Evolutionary conservation across 2,113 vertebrate species (phyloP).

Genomic region (Prietella phreatophila): DNA sequence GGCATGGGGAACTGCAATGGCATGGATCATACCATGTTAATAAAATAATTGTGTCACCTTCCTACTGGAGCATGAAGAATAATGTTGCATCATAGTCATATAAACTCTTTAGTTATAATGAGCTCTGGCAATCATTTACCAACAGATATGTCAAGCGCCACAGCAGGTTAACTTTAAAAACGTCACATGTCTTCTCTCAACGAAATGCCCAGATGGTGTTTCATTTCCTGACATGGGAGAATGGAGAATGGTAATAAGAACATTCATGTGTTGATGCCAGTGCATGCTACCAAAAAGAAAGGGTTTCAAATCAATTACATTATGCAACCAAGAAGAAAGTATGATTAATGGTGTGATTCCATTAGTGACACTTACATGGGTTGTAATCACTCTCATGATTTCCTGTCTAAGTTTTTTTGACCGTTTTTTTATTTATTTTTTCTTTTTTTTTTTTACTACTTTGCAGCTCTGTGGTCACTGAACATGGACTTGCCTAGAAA

Average conservation of each 20-base stretch:
- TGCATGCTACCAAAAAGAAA: not conserved
- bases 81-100: not conserved
- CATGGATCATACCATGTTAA: constrained; percentile 24
- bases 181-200: not conserved
- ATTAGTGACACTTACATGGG: constrained; percentile 3
- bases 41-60: constrained; percentile 30
- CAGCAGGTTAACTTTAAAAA: constrained; percentile 21
- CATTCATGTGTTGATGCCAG: not conserved
- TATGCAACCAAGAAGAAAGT: not conserved
- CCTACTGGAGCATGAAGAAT: constrained; percentile 27
- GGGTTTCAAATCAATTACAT: not conserved
- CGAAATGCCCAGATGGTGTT: not conserved
- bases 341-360: constrained; percentile 35
- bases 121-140: constrained; percentile 24
- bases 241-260: not conserved
- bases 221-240: not conserved
- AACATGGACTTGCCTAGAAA: not conserved
- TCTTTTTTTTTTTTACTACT: not conserved
- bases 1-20: constrained; percentile 8
- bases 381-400: not conserved
- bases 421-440: not conserved
- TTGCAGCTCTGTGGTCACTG: not conserved
- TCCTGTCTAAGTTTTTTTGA: not conserved
- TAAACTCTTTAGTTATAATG: constrained; percentile 1
- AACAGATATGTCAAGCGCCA: constrained; percentile 14